Evolutionary conservation across 35 echinoderm and acorn worm species (phyloP), one percentile per base, ranked within the genome.

Genomic region (Eucidaris tribuloides): DNA sequence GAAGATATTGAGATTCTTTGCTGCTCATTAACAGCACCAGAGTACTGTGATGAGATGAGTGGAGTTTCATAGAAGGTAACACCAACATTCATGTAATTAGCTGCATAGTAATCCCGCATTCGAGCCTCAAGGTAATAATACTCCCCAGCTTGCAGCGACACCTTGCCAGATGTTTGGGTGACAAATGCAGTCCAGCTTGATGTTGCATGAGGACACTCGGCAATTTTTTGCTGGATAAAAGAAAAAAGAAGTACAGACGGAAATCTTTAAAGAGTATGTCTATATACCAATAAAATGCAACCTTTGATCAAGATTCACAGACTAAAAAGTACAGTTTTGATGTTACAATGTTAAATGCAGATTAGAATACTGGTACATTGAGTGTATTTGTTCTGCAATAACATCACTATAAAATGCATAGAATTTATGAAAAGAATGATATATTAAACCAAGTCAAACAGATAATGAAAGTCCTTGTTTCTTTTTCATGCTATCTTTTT

Each of bases 51-150:
- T 15, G 40, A 33, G 15, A 38, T 66, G 42, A 87, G 15, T 2
- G 85, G 59, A 38, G 58, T 76, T 22, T 87, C 59, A 38, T 46
- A 87, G 36, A 87, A 22, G 38, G 63, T 56, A 27, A 80, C 76
- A 19, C 85, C 85, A 38, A 87, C 30, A 24, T 87, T 28, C 35
- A 87, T 20, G 41, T 34, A 65, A 45, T 87, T 77, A 3, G 25
- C 28, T 3, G 58, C 76, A 4, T 33, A 15, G 4, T 25, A n/a
- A 6, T 87, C 85, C 27, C 57, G 28, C 45, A 62, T 27, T 13
- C 76, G 42, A 0, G 85, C 76, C 43, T 87, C 85, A 3, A 87
- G 4, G 59, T 87, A 87, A n/a, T 87, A 87, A 15, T 58, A 40
- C 68, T 74, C 37, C 14, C 68, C 68, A 6, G 39, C 77, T 56